Evolutionary conservation across 2,888 invertebrate genomes (phyloP), one percentile per base, ranked within the genome.

Genomic region (Malacosoma neustria): DNA sequence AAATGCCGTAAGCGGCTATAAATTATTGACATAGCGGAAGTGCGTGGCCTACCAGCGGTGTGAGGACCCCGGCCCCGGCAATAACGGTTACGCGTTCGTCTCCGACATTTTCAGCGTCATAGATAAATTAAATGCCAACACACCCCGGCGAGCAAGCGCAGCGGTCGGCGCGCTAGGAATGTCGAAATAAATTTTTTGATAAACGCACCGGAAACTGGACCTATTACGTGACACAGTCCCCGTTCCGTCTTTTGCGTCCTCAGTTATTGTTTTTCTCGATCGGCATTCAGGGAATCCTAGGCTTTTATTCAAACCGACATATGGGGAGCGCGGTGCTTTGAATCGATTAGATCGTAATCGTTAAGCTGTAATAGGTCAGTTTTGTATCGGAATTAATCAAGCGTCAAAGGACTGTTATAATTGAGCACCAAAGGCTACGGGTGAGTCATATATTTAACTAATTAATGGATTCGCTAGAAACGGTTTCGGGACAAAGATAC

Each of bases 21-120:
- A 82, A 84, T 84, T 82, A 84, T 84, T 67, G 73, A 64, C 81
- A 80, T 81, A 76, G 79, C 84, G 84, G 84, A 84, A 84, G 73
- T 75, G 74, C 75, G 79, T 72, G 68, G 70, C 61, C 65, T 61
- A 61, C 61, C 64, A 51, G 56, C 53, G 62, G 54, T 48, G 58
- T 59, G 61, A 55, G 61, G 54, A 55, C 70, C 65, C 69, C 62
- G 54, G 54, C 70, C 65, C 69, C 62, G 58, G 70, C 72, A 73
- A 80, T 80, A 80, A 79, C 80, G 72, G 72, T 68, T 70, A 57
- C 72, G 63, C 58, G 54, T 45, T 48, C 63, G 59, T 63, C 72
- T 69, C 70, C 66, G 73, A 76, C 64, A 81, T 77, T 77, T 75
- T 67, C 72, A 70, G 72, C 67, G 68, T 63, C 68, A 74, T 75